Percentiles rank a stretch among this genome's conserved stretches.
Conservation (phyloP, 2,888 invertebrate species). For the Tribolium freemani region DNA sequence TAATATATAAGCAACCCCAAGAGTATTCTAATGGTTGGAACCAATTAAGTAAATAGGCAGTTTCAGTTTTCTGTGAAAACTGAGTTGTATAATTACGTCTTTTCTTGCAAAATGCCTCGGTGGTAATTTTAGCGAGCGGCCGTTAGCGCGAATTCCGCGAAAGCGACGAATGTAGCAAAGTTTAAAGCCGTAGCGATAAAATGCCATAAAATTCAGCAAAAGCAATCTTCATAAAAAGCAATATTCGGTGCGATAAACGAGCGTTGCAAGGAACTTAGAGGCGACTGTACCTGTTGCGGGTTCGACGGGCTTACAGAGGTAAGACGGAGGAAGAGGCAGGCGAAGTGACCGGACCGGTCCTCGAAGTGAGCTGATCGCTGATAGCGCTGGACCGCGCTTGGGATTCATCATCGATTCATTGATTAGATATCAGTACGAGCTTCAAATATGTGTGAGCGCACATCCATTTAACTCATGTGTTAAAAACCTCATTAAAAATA, state of each 20-base stretch:
- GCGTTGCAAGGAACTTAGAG: slow-evolving; percentile 56
- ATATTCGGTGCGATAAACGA: slow-evolving; percentile 26
- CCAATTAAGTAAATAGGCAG: too few species aligned
- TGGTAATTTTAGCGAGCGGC: background rate
- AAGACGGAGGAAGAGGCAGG: slow-evolving; percentile 49
- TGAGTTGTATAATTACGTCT: background rate
- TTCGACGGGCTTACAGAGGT: slow-evolving; percentile 39
- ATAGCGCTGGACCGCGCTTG: slow-evolving; percentile 62
- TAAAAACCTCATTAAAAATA: slow-evolving; percentile 60
- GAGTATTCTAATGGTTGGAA: too few species aligned
- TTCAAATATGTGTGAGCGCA: slow-evolving; percentile 62
- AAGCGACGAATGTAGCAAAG: background rate
- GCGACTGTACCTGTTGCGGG: slow-evolving; percentile 56
- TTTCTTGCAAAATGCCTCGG: background rate
- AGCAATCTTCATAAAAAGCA: slow-evolving; percentile 21
- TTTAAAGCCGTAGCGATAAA: background rate
- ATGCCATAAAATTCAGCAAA: background rate
- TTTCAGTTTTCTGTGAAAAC: background rate
- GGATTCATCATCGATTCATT: slow-evolving; percentile 67
- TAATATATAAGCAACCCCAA: too few species aligned
- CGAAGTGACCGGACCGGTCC: slow-evolving; percentile 63
- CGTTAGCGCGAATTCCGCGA: background rate
- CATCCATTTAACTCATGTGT: slow-evolving; percentile 57
- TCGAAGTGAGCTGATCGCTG: slow-evolving; percentile 57
- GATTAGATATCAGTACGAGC: slow-evolving; percentile 65